Base-by-base conservation (phyloP, 30 jellyfish, hydroid and myxozoan species). In the Hydra vulgaris region DNA sequence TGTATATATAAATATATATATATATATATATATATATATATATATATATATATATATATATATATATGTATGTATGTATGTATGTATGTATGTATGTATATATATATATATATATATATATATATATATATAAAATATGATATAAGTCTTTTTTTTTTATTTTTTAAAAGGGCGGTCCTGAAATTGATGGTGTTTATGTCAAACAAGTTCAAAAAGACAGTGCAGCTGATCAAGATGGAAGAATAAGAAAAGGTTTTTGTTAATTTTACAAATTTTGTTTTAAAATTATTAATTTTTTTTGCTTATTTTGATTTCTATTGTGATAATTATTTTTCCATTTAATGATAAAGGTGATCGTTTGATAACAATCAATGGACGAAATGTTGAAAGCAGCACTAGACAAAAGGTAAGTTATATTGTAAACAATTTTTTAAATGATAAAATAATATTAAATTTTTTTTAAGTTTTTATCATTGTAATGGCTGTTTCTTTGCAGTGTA, bases 151-250 rank as follows among this genome's bases (percentile, higher is more conserved):
- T 40, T 18, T 8, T 70, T 23, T 24, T 74, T n/a, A 40, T 40
- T 80, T 26, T 25, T 25, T 22, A 40, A 23, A 20, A 91, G 97
- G 97, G 97, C 54, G 97, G 97, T 15, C 97, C 97, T 0, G 97
- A 91, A 68, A 83, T 91, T 26, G 95, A 84, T 72, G 97, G 97
- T 7, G 84, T 91, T 75, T 91, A 67, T 61, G 81, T 91, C 25
- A 91, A 91, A 74, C 87, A 95, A 40, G 70, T 91, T 74, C 97
- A 91, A 26, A 70, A 86, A 5, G 97, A 94, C 1, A 94, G 97
- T 18, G 89, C 97, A 25, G 97, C 97, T 7, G 84, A 88, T 22
- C 90, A 86, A 1, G 96, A 91, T 83, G 96, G 92, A 3, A 72
- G 97, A 26, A 87, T 91, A 23, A 82, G 80, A 79, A 82, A 83